Percentiles rank a stretch among this genome's conserved stretches.
These are phyloP conservation scores for Mesocricetus auratus DNA, from an alignment of 2,113 vertebrate genomes.

Conservation along the genomic window DNA sequence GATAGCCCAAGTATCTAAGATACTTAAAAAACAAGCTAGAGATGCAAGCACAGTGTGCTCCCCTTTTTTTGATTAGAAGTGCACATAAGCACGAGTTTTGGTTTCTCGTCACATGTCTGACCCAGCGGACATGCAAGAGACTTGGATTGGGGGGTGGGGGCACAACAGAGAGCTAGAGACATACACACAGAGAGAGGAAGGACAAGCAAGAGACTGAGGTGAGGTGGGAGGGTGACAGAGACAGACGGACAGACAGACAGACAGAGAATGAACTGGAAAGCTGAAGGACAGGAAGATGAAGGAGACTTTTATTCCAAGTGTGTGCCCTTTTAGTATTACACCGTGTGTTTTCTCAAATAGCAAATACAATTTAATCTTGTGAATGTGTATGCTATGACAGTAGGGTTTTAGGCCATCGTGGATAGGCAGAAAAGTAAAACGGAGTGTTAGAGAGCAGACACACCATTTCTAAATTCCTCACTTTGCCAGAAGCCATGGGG, in stretches of 20 bases:
- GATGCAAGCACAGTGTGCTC: neutral
- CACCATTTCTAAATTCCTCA: neutral
- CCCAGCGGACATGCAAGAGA: neutral
- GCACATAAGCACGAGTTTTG: no score
- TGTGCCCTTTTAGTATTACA: neutral
- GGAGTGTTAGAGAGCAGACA: neutral
- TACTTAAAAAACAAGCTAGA: conserved; percentile 9
- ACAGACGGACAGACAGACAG: no score
- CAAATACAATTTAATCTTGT: conserved; percentile 20
- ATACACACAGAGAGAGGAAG: neutral
- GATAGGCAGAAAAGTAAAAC: neutral
- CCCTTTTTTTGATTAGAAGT: conserved; percentile 30
- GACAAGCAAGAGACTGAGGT: neutral
- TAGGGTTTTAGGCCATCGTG: neutral
- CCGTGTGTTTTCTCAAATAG: neutral
- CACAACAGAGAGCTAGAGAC: neutral
- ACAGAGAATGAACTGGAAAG: neutral
- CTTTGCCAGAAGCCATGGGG: neutral
- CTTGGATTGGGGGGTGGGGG: neutral
- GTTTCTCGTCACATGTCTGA: neutral
- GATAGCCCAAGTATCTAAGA: neutral
- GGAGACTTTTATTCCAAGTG: neutral
- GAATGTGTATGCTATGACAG: neutral
- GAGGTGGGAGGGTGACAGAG: neutral
- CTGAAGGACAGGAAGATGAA: neutral